Evolutionary conservation across 2,113 vertebrate genomes (phyloP), one percentile per base, ranked within the genome.

Genomic region (Barnardius zonarius): DNA sequence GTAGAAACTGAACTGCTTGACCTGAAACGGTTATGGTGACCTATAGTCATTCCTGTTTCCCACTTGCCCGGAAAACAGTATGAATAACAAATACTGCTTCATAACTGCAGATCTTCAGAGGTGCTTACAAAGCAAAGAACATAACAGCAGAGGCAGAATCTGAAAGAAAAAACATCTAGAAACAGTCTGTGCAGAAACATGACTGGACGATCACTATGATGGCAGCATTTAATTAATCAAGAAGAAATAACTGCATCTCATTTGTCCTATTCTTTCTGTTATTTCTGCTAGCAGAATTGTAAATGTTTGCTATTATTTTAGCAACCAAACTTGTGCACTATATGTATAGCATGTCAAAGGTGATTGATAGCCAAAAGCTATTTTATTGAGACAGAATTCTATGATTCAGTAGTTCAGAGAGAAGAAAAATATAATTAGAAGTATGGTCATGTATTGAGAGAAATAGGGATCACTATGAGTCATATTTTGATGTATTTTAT

Each of bases 31-130:
- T 90, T 80, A n/a, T 33, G 25, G 52, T 93, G 89, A 95, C 91
- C 93, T 96, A 35, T 79, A 68, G n/a, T 76, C 72, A 41, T 92
- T 67, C 75, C 86, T 94, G 28, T 92, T 69, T 96, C 82, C 43
- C 70, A 73, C 55, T 95, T 95, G 62, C 91, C 51, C 46, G 83
- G 89, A 94, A 97, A 94, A 89, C 64, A 37, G 35, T 39, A 96
- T 93, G 88, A 98, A 97, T 97, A 97, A 97, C 94, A 97, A 97
- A 97, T 91, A 95, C 51, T 8, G 9, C n/a, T 83, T 68, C 77
- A 43, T 88, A 96, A 93, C 68, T 74, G 72, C 77, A 82, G 74
- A 81, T 89, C 78, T 93, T 92, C 85, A 24, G 88, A 93, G 83
- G 80, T 93, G 80, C 76, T 97, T 96, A 93, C 92, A 97, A 94